phyloP scores from a whole-genome alignment of 2,113 vertebrate species.

The pig (Sus scrofa) region DNA sequence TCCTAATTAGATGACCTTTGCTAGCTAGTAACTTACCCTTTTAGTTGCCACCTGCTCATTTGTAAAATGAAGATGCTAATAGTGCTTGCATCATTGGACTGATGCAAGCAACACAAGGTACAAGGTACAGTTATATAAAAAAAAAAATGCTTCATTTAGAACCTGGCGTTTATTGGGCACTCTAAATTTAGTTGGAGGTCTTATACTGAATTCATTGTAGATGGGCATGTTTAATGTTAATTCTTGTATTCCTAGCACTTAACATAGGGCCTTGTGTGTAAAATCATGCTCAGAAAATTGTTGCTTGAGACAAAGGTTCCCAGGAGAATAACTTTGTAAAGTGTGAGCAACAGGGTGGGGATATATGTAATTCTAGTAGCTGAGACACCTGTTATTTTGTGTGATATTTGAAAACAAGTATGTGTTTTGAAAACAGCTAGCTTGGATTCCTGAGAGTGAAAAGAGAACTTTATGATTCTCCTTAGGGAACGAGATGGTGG shows the following conservation, averaged over 20 bases:
- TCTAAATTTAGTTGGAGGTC: not conserved
- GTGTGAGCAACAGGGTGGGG: not conserved
- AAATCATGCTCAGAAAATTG: conserved; percentile 36
- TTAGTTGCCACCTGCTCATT: not conserved
- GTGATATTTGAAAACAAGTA: conserved; percentile 60
- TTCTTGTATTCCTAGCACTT: not conserved
- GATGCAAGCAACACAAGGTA: not conserved
- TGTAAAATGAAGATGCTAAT: conserved; percentile 15
- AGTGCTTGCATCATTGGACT: not conserved
- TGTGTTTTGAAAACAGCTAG: conserved; percentile 65
- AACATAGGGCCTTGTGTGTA: not conserved
- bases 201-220: not conserved
- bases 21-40: not conserved
- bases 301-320: conserved; percentile 23
- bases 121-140: not conserved
- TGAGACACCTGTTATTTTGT: conserved; percentile 57
- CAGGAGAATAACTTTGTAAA: conserved; percentile 8
- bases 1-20: not conserved
- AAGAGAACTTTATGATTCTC: conserved; percentile 21
- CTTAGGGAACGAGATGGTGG: not conserved
- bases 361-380: not conserved
- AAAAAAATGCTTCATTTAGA: not conserved
- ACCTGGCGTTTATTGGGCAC: not conserved
- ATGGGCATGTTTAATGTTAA: not conserved
- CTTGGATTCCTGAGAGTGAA: conserved; percentile 27